Conservation (phyloP, 1,140 invertebrate genomes). For the Hesperophylax magnus region DNA sequence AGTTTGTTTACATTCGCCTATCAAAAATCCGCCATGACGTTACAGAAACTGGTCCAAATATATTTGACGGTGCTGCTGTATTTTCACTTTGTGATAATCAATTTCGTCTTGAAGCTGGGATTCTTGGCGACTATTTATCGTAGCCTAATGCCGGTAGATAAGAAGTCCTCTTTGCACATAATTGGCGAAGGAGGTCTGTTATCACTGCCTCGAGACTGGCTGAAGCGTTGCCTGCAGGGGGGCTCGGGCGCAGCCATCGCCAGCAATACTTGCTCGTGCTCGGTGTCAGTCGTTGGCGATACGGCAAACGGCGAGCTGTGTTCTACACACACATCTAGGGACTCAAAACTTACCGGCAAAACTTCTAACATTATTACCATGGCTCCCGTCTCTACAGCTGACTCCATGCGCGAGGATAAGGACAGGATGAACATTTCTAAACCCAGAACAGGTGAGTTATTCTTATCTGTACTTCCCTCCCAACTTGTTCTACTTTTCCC, state of each 20-base stretch:
- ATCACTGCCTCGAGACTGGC: slow-evolving; percentile 23
- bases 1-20: slow-evolving; percentile 44
- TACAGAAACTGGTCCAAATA: slow-evolving; percentile 47
- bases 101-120: slow-evolving; percentile 50
- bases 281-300: slow-evolving; percentile 13
- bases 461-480: neutral
- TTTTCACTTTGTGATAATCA: slow-evolving; percentile 48
- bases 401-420: slow-evolving; percentile 69
- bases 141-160: slow-evolving; percentile 36
- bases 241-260: slow-evolving; percentile 15
- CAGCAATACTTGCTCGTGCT: neutral
- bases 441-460: slow-evolving; percentile 48
- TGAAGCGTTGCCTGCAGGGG: slow-evolving; percentile 34
- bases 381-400: slow-evolving; percentile 60
- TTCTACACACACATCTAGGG: neutral
- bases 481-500: neutral
- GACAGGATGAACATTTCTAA: slow-evolving; percentile 43
- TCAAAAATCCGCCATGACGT: slow-evolving; percentile 45
- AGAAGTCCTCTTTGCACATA: slow-evolving; percentile 19
- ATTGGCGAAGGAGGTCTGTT: slow-evolving; percentile 24
- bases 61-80: slow-evolving; percentile 56
- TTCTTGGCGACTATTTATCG: slow-evolving; percentile 45
- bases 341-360: neutral
- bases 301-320: neutral
- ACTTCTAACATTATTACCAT: slow-evolving; percentile 42